A percentile compares a stretch with the other conserved stretches of the same genome.
Conservation (phyloP, 2,888 invertebrate genomes). For the Drosophila antonietae region DNA sequence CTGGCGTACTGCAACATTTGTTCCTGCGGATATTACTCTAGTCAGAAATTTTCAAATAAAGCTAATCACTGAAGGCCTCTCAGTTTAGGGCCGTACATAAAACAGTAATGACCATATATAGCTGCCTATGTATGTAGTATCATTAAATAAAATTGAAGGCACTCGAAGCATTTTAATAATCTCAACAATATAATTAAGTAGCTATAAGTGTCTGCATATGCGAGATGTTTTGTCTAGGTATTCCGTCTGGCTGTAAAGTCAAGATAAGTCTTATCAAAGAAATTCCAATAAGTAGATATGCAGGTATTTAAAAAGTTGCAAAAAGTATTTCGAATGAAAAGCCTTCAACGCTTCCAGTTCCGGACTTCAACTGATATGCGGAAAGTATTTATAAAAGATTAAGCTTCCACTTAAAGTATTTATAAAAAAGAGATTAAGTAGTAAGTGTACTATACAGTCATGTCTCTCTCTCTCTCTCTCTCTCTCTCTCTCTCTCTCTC, state of each 20-base stretch:
- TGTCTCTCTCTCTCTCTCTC: not conserved
- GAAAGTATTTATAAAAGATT: conserved; percentile 6
- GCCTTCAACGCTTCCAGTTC: conserved; percentile 17
- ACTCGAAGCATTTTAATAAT: not conserved
- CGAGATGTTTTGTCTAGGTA: not conserved
- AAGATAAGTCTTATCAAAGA: conserved; percentile 11
- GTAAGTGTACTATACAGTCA: not conserved
- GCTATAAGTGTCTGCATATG: not conserved
- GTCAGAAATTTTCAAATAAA: too few relatives aligned
- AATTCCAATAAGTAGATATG: not conserved
- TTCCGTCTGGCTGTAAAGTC: not conserved
- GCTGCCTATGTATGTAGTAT: not conserved
- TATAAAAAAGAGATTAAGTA: not conserved
- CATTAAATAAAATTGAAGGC: not conserved
- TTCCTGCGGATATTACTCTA: too few relatives aligned
- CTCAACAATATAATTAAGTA: not conserved
- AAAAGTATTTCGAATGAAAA: not conserved
- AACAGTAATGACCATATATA: not conserved
- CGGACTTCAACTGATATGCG: conserved; percentile 1
- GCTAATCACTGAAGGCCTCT: too few relatives aligned
- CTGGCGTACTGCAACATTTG: not conserved
- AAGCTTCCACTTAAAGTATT: conserved; percentile 6
- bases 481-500: not conserved
- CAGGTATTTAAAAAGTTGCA: not conserved
- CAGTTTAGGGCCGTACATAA: too few relatives aligned